Percentiles rank a stretch among this genome's conserved stretches.
These are phyloP conservation scores for Hippocampus mohnikei DNA, from an alignment of 2,113 vertebrate species.

Conservation along the genomic window DNA sequence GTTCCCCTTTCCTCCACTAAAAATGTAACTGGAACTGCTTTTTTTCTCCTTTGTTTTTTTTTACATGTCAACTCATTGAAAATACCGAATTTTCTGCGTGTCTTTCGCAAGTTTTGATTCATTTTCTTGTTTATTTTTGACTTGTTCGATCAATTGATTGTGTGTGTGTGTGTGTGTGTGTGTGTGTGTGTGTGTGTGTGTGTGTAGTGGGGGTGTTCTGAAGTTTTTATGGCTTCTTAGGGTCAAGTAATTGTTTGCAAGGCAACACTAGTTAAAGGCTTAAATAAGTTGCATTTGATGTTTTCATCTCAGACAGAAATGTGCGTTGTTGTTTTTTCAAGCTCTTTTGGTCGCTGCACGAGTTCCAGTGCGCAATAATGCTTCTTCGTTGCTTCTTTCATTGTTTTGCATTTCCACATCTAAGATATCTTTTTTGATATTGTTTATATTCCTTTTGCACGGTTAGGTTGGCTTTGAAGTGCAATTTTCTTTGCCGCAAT, in stretches of 20 bases:
- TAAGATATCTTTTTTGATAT: not conserved
- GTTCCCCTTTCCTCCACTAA: not conserved
- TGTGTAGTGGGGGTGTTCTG: not conserved
- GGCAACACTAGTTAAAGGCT: not conserved
- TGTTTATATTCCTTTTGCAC: not conserved
- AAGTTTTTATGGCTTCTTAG: not conserved
- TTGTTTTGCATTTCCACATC: not conserved
- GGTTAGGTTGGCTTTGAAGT: not conserved
- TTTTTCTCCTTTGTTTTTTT: not conserved
- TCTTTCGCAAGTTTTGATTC: not conserved
- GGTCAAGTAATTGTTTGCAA: not conserved
- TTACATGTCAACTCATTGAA: not conserved
- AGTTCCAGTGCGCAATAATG: not conserved
- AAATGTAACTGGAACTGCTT: not conserved
- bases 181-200: too few species aligned
- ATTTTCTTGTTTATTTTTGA: not conserved
- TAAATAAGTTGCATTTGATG: not conserved
- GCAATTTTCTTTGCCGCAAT: not conserved
- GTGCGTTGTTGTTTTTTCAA: not conserved
- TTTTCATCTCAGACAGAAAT: not conserved
- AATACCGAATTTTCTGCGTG: not conserved
- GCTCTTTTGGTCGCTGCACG: not conserved
- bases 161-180: too few species aligned
- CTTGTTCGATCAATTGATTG: not conserved
- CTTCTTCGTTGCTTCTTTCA: not conserved